Base-by-base conservation (phyloP, 1,140 invertebrate genomes). In the Polyergus mexicanus region DNA sequence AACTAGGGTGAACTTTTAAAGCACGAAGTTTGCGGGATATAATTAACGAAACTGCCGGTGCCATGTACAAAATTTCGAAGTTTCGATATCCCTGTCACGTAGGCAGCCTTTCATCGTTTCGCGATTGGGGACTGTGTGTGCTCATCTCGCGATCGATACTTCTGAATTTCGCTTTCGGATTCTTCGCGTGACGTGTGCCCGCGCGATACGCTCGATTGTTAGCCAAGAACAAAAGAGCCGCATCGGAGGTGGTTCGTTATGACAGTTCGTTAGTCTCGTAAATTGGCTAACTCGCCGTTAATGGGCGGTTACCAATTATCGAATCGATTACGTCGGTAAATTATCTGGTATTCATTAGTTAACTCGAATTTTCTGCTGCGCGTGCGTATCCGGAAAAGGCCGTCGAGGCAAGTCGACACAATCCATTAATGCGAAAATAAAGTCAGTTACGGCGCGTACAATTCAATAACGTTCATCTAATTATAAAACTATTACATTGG, bases 221-320 rank as follows among this genome's bases (percentile, higher is more conserved):
- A 68, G 85, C 88, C 85, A 87, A 76, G 88, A 89, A 90, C 85
- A 90, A 90, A 90, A 90, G 89, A 74, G 72, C 72, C 84, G 41
- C 58, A 44, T 54, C 72, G 76, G 28, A 28, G 47, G 7, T 60
- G 62, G 89, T 90, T 90, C 88, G 86, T 90, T 90, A 90, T 90
- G 89, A 89, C 89, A 89, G 88, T 90, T 90, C 88, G 89, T 90
- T 90, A 87, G 81, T 76, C 78, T 51, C 69, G 88, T 81, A 90
- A 90, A 90, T 90, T 90, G 89, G 78, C 71, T 77, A 86, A 86
- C 86, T 74, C 58, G 44, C 56, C 88, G 89, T 89, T 90, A 90
- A 87, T 89, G 89, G 89, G 69, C 76, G 81, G 88, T 84, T 76
- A 84, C 81, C 88, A 90, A 90, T 90, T 90, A 87, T 90, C 89